Evolutionary conservation across 2,797 vertebrate species (phyloP).

Genomic region (Rhinatrema bivittatum): DNA sequence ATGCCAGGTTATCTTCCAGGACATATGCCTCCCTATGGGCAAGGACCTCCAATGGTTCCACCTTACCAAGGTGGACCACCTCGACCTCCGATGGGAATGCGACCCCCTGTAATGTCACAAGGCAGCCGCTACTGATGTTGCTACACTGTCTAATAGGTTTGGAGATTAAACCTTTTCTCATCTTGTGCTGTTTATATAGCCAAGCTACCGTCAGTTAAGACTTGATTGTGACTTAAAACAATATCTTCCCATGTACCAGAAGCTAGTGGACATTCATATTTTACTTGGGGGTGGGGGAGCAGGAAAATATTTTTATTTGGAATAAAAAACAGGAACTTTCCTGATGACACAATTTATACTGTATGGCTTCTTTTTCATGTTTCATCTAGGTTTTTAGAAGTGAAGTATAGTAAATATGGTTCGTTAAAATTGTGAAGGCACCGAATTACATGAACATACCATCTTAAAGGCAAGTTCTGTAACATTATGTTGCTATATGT

Average conservation of each 20-base stretch:
- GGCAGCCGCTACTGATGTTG: constrained; percentile 94
- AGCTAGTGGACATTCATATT: constrained; percentile 84
- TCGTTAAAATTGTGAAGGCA: constrained; percentile 97
- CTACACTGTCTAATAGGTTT: constrained; percentile 87
- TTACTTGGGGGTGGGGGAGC: constrained; percentile 62
- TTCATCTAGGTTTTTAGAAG: constrained; percentile 99
- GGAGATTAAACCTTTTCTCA: constrained; percentile 98
- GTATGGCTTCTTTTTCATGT: constrained; percentile 89
- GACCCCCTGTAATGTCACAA: constrained; percentile 96
- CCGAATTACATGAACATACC: constrained; percentile 92
- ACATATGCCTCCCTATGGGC: constrained; percentile 91
- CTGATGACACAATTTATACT: constrained; percentile 85
- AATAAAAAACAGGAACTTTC: constrained; percentile 66
- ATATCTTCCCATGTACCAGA: constrained; percentile 69
- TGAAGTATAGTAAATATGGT: constrained; percentile 97
- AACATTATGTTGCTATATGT: constrained; percentile 72
- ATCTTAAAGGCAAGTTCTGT: constrained; percentile 97
- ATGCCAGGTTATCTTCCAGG: constrained; percentile 92
- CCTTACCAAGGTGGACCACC: constrained; percentile 89
- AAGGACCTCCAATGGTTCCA: constrained; percentile 93
- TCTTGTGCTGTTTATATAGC: constrained; percentile 93
- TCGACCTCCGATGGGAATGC: constrained; percentile 91
- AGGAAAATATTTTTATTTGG: constrained; percentile 53
- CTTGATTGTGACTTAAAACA: constrained; percentile 71
- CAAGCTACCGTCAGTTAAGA: constrained; percentile 70